phyloP scores from a whole-genome alignment of 2,797 vertebrate species.

The Manis pentadactyla region DNA sequence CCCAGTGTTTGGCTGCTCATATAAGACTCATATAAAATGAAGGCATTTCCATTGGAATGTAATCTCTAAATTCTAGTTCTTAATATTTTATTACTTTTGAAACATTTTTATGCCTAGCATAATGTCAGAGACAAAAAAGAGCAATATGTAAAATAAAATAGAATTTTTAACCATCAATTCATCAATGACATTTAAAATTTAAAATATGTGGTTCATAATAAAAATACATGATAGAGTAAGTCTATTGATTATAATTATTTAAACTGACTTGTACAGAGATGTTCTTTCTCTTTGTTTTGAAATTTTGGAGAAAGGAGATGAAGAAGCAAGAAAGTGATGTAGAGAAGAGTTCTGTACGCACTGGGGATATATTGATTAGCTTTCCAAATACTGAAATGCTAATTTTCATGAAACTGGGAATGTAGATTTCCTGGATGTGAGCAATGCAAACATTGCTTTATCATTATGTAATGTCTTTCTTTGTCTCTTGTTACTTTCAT shows the following conservation, averaged over 20 bases:
- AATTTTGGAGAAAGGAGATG: background rate
- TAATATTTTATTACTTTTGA: background rate
- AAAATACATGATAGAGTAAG: background rate
- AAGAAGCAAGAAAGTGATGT: background rate
- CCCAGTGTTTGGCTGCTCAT: background rate
- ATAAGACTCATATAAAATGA: background rate
- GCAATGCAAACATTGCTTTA: background rate
- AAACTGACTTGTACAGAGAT: background rate
- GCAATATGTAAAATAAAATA: background rate
- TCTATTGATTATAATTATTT: background rate
- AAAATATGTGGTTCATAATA: background rate
- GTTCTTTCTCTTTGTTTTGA: background rate
- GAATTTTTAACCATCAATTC: background rate
- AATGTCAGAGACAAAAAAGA: background rate
- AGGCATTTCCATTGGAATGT: background rate
- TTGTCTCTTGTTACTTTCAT: no score
- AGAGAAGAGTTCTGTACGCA: background rate
- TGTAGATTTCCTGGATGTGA: background rate
- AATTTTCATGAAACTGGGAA: background rate
- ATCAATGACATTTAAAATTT: background rate
- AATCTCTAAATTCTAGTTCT: background rate
- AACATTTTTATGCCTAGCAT: background rate
- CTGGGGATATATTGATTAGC: background rate
- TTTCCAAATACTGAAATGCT: background rate
- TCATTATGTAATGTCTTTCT: no score